Evolutionary conservation across 2,888 invertebrate genomes (phyloP).

Genomic region (Tetragonisca angustula): DNA sequence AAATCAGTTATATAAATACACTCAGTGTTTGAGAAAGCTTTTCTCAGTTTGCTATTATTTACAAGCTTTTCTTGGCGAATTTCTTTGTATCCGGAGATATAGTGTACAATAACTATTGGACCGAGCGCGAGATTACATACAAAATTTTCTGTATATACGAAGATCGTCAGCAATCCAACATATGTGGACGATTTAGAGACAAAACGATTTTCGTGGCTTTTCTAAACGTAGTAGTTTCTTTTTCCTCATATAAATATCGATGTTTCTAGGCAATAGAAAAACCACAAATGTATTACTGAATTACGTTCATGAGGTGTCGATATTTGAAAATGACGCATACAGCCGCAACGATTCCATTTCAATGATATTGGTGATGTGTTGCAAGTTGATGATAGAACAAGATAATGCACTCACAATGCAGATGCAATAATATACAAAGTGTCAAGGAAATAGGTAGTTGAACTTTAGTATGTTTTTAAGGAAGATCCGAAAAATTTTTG

Average conservation of each 20-base stretch:
- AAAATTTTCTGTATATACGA: not conserved
- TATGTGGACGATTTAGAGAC: not conserved
- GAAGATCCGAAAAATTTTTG: no score
- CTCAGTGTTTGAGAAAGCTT: not conserved
- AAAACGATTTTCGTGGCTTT: not conserved
- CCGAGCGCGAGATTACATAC: not conserved
- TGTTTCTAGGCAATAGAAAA: not conserved
- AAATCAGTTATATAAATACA: not conserved
- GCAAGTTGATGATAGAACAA: not conserved
- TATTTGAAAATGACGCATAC: not conserved
- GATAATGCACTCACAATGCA: not conserved
- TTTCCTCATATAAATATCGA: no score
- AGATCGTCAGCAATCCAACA: not conserved
- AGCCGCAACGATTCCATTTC: not conserved
- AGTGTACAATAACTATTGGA: not conserved
- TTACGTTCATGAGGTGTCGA: not conserved
- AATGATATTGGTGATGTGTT: not conserved
- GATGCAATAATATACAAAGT: not conserved
- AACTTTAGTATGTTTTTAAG: no score
- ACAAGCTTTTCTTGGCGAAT: not conserved
- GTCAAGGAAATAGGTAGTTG: no score
- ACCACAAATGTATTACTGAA: not conserved
- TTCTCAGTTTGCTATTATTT: not conserved
- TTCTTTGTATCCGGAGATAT: not conserved
- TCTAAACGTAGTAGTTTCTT: not conserved